Evolutionary conservation across 2,888 invertebrate genomes (phyloP), one percentile per base, ranked within the genome.

Genomic region (Congeria kusceri): DNA sequence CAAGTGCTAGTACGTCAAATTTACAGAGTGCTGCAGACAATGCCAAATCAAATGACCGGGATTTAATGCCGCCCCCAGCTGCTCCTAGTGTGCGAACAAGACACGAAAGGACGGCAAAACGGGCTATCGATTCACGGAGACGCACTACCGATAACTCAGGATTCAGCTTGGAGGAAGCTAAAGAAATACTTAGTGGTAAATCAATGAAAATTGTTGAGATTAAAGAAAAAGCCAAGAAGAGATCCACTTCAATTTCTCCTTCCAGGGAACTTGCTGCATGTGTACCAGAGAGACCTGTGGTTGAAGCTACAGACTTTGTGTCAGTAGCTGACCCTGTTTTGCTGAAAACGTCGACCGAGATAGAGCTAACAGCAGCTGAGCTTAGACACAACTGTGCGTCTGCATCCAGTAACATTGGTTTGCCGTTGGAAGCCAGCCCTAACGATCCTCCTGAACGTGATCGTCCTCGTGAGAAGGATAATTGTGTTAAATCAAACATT

Each of bases 171-270:
- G 88, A 90, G 67, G 89, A 91, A 70, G 90, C 91, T 11, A 91
- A 90, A 67, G 87, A 87, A 66, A 90, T 91, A 64, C 86, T 91
- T 9, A 74, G 87, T 47, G 91, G 91, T 25, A 90, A 90, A 65
- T 91, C 91, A 11, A 90, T 89, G 27, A 86, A 90, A 53, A 75
- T 91, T 23, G 72, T 71, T 53, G 63, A 63, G 25, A 76, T 70
- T 57, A 77, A 64, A 46, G 64, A 59, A 25, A 66, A 61, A 25
- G 66, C 18, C 23, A 77, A 68, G 47, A 73, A 49, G 53, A 28
- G 76, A 20, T 77, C 79, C 7, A 63, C 77, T 15, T 77, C 77
- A 29, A 64, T 70, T 39, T 74, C 78, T 13, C 73, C 81, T 18
- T 32, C 74, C 39, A 23, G 57, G 28, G 62, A 66, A 20, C 32